Percentiles rank a stretch among this genome's conserved stretches.
Evolutionary conservation across 2,113 vertebrate genomes (phyloP).

Genomic region (Thermophis baileyi): DNA sequence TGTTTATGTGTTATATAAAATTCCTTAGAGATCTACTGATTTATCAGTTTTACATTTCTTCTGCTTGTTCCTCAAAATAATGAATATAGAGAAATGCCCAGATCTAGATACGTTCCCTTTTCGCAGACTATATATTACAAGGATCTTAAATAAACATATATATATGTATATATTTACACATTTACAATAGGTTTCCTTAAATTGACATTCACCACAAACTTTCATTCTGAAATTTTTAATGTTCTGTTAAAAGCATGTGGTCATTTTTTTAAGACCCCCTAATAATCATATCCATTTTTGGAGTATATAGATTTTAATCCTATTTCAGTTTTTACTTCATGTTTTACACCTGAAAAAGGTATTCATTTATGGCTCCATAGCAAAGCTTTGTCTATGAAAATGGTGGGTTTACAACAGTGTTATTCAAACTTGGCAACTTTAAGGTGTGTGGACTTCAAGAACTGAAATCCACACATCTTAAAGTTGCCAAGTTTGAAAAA

Average conservation of each 20-base stretch:
- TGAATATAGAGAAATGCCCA: conserved; percentile 14
- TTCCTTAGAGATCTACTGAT: conserved; percentile 25
- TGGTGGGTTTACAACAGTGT: background rate
- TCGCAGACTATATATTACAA: background rate
- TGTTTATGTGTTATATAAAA: conserved; percentile 26
- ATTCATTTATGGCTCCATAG: background rate
- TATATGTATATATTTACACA: background rate
- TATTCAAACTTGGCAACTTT: background rate
- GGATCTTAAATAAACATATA: background rate
- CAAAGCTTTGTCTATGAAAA: background rate
- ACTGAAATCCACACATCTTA: background rate
- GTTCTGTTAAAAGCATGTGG: background rate
- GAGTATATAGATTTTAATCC: background rate
- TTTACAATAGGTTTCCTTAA: background rate
- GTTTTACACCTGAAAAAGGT: conserved; percentile 17
- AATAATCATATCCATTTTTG: background rate
- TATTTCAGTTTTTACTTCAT: background rate
- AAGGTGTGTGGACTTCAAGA: background rate
- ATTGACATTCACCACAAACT: background rate
- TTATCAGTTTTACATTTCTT: conserved; percentile 30
- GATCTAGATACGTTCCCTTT: background rate
- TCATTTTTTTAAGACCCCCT: background rate
- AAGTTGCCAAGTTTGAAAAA: background rate
- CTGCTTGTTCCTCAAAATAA: background rate
- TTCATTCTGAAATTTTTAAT: background rate